phyloP scores from a whole-genome alignment of 2,888 invertebrate genomes.

The Eucriotettix oculatus region DNA sequence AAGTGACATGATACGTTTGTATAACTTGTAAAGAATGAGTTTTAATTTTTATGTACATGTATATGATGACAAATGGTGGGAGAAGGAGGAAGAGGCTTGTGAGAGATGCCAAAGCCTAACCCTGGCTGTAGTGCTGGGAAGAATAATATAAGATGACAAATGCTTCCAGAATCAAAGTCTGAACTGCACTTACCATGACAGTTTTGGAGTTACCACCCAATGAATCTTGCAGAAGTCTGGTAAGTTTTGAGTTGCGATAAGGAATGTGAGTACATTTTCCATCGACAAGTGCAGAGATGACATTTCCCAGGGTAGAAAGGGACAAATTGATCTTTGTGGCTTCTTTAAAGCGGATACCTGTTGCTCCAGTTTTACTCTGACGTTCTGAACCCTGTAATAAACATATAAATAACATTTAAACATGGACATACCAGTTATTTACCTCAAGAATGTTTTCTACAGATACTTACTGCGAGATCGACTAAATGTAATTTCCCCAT shows the following conservation, averaged over 20 bases:
- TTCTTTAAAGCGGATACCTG: slow-evolving; percentile 82
- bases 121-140: no score
- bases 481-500: slow-evolving; percentile 96
- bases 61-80: no score
- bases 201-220: slow-evolving; percentile 93
- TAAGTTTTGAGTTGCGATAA: slow-evolving; percentile 94
- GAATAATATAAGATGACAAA: no score
- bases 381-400: slow-evolving; percentile 77
- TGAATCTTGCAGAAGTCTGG: slow-evolving; percentile 87
- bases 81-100: no score
- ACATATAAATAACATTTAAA: background rate
- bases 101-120: no score
- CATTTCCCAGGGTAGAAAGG: slow-evolving; percentile 91
- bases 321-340: slow-evolving; percentile 97
- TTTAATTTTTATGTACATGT: no score
- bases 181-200: slow-evolving; percentile 50
- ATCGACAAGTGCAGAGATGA: slow-evolving; percentile 94
- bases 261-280: slow-evolving; percentile 95
- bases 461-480: slow-evolving; percentile 69
- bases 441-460: background rate
- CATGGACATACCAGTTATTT: background rate
- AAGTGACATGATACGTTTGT: no score
- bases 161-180: background rate
- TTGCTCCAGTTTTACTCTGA: slow-evolving; percentile 91
- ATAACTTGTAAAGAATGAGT: no score